Evolutionary conservation across 2,113 vertebrate species (phyloP).

Genomic region (Chlorodrepanis virens): DNA sequence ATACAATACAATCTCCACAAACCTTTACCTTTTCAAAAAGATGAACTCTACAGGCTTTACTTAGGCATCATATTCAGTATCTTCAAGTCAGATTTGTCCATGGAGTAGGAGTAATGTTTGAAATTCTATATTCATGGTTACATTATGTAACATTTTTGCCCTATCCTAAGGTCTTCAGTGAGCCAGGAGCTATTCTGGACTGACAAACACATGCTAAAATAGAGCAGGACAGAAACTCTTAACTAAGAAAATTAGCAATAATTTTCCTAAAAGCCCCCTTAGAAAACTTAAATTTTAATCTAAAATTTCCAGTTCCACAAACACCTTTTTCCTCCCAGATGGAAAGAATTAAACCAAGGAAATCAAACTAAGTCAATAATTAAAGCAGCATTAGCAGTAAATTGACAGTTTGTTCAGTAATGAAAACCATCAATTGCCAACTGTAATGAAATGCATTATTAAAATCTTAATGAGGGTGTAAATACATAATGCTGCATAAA

Average conservation of each 20-base stretch:
- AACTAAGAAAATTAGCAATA: not conserved
- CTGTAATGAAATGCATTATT: constrained; percentile 63
- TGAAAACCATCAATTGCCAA: constrained; percentile 53
- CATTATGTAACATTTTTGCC: not conserved
- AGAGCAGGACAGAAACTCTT: not conserved
- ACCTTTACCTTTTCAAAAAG: not conserved
- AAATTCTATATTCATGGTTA: not conserved
- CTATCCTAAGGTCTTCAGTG: not conserved
- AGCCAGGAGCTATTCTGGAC: not conserved
- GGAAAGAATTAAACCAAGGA: constrained; percentile 34
- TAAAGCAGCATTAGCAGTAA: constrained; percentile 40
- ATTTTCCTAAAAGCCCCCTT: not conserved
- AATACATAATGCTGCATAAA: constrained; percentile 37
- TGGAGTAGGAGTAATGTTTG: not conserved
- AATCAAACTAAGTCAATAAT: constrained; percentile 39
- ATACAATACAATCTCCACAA: not conserved
- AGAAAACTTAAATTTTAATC: not conserved
- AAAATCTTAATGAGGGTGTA: constrained; percentile 46
- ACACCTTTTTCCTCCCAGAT: not conserved
- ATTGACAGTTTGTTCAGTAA: constrained; percentile 53
- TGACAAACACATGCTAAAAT: not conserved
- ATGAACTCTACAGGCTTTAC: not conserved
- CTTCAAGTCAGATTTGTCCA: not conserved
- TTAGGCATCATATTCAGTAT: not conserved
- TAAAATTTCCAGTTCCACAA: not conserved